These are phyloP conservation scores for Allacma fusca DNA, from an alignment of 2,888 invertebrate species.

Conservation along the genomic window DNA sequence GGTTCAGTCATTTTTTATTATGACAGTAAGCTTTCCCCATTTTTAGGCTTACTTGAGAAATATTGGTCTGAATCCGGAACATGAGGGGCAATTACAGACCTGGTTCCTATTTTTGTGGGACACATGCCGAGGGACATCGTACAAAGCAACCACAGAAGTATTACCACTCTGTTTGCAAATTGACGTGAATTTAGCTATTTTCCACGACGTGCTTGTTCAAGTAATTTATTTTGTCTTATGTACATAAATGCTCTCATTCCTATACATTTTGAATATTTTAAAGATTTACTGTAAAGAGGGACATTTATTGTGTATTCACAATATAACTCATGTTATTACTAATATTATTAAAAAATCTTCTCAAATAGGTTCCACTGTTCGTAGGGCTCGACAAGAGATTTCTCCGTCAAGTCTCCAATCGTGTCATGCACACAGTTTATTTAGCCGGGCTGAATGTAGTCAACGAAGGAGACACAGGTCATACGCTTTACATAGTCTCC, in stretches of 20 bases:
- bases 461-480: constrained; percentile 54
- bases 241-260: too few species aligned
- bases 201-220: constrained; percentile 39
- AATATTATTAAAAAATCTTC: too few species aligned
- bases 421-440: constrained; percentile 49
- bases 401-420: constrained; percentile 51
- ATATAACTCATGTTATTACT: too few species aligned
- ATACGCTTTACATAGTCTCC: constrained; percentile 54
- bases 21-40: too few species aligned
- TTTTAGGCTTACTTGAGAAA: constrained; percentile 56
- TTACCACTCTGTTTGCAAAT: constrained; percentile 54
- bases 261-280: too few species aligned
- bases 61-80: constrained; percentile 53
- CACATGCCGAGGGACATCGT: constrained; percentile 50
- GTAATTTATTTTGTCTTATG: constrained; percentile 28
- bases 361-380: constrained; percentile 34
- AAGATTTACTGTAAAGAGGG: too few species aligned
- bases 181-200: constrained; percentile 53
- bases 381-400: constrained; percentile 19
- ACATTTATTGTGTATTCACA: too few species aligned
- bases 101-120: constrained; percentile 56
- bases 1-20: too few species aligned
- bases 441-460: constrained; percentile 55
- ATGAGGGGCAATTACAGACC: constrained; percentile 51
- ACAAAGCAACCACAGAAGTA: constrained; percentile 46